A percentile compares a stretch with the other conserved stretches of the same genome.
These are phyloP conservation scores for Rhyzopertha dominica DNA, from an alignment of 1,140 invertebrate species.

Conservation along the genomic window DNA sequence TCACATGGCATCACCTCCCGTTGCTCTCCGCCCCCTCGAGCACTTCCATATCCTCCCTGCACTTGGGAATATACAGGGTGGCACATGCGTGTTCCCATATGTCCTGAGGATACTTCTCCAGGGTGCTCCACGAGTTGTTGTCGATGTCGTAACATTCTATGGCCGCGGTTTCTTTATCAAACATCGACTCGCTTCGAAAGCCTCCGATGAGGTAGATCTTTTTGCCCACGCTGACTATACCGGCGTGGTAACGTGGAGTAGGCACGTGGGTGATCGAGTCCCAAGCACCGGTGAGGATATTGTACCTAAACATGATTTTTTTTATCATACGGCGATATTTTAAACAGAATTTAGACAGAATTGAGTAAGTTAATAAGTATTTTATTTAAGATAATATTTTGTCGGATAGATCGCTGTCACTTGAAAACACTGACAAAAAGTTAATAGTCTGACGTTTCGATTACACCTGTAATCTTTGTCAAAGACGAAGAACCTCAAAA, in stretches of 20 bases:
- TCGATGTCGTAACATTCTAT: constrained; percentile 61
- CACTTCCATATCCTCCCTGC: constrained; percentile 52
- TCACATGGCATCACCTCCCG: constrained; percentile 46
- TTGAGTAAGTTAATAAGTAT: too few species aligned
- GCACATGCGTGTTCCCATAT: constrained; percentile 66
- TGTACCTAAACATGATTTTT: too few species aligned
- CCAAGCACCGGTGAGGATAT: constrained; percentile 56
- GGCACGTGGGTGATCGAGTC: constrained; percentile 57
- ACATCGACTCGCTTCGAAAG: constrained; percentile 60
- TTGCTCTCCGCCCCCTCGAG: too few species aligned
- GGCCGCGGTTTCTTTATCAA: constrained; percentile 59
- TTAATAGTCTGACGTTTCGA: too few species aligned
- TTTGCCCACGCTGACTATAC: constrained; percentile 57
- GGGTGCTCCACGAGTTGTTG: constrained; percentile 54
- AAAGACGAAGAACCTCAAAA: too few species aligned
- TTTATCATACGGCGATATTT: too few species aligned
- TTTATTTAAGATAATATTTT: too few species aligned
- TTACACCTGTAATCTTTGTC: too few species aligned
- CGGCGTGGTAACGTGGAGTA: constrained; percentile 63
- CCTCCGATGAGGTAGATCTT: constrained; percentile 69
- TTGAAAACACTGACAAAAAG: too few species aligned
- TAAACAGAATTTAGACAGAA: too few species aligned
- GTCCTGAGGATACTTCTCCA: constrained; percentile 60
- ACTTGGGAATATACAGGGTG: constrained; percentile 59
- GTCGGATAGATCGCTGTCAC: too few species aligned